Evolutionary conservation across 2,113 vertebrate genomes (phyloP).

Genomic region (Orcinus orca): DNA sequence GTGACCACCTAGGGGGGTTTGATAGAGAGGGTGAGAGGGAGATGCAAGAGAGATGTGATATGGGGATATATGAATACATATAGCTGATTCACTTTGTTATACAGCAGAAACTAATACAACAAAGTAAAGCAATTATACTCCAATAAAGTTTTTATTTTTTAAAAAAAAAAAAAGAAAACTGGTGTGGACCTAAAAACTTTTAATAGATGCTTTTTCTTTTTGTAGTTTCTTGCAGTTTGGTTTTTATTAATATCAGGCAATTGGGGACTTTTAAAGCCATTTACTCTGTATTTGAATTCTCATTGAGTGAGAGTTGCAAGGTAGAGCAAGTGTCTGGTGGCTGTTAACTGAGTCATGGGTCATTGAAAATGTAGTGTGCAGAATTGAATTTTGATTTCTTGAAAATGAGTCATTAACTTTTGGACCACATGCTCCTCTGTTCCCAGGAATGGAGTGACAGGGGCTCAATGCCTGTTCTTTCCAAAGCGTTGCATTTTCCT

Average conservation of each 20-base stretch:
- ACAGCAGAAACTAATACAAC: no score
- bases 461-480: neutral
- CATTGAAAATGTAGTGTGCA: neutral
- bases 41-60: no score
- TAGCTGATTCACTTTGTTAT: no score
- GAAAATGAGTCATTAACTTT: neutral
- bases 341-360: neutral
- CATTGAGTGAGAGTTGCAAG: neutral
- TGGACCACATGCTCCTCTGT: neutral
- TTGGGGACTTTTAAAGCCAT: neutral
- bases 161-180: neutral
- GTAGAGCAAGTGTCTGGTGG: neutral
- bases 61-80: no score
- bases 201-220: neutral
- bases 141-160: no score
- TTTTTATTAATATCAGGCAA: neutral
- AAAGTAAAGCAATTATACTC: no score
- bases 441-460: neutral
- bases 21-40: no score
- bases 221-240: neutral
- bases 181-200: neutral
- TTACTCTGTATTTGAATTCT: constrained; percentile 21
- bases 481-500: neutral
- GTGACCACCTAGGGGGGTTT: no score
- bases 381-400: neutral